Base-by-base conservation (phyloP, 2,113 vertebrate genomes). In the Spea bombifrons region DNA sequence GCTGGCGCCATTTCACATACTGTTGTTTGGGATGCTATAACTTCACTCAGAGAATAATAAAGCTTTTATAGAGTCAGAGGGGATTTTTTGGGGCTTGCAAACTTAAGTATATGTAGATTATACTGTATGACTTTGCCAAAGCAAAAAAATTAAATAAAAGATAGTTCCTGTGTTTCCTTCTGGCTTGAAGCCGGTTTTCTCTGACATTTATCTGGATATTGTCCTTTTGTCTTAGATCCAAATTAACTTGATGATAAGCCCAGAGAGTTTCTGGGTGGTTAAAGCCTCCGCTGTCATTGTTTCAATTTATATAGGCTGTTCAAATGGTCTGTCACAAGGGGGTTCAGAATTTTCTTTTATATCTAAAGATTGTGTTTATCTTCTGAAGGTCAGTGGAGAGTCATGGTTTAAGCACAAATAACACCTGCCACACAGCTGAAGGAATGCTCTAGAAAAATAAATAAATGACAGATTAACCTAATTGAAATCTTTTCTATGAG, bases 151-250 rank as follows among this genome's bases (percentile, higher is more conserved):
- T 61, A 13, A 68, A 65, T 68, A 75, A 76, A 76, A 16, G 71
- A 48, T 71, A 65, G 65, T 78, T 71, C 47, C 76, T 79, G 70
- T 46, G 44, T 57, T 79, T 73, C 69, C 16, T 55, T 55, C 76
- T 79, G 76, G 70, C 61, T 30, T 2, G 16, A 64, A 17, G 69
- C 76, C 59, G 48, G 48, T 79, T 65, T 50, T 57, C 52, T 70
- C 47, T 79, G 61, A 79, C 69, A 79, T 73, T 73, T 57, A 66
- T 79, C 76, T 79, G 76, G 76, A 79, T 79, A 66, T 73, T 79
- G 61, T 73, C 49, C 57, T 79, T 79, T 71, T 73, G 49, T 47
- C 65, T 79, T 55, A 59, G 57, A 71, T 66, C 17, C 69, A 78
- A 72, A 72, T 65, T 46, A 55, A 47, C 15, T 72, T 78, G 76